Conservation (phyloP, 37 sponge, comb jelly and placozoan genomes). For the Axinella damicornis region DNA sequence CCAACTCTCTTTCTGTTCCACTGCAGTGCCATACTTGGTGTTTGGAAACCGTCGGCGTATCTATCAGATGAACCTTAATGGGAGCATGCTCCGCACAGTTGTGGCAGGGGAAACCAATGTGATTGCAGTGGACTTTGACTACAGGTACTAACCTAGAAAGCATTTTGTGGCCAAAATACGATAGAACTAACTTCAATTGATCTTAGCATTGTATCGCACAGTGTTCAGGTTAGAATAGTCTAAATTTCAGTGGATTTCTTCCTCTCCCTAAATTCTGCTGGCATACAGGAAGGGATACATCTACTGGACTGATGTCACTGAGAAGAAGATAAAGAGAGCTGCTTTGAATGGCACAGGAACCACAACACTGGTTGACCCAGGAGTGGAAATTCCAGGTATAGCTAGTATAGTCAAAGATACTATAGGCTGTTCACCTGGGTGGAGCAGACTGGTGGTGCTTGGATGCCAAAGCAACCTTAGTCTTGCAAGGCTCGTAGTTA, state of each 20-base stretch:
- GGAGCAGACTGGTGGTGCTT: too few relatives aligned
- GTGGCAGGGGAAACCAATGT: background rate
- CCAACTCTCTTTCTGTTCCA: too few relatives aligned
- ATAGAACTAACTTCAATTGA: too few relatives aligned
- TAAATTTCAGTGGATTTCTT: too few relatives aligned
- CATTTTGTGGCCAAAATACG: background rate
- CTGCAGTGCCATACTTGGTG: background rate
- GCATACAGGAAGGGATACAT: constrained; percentile 11
- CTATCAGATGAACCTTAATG: background rate
- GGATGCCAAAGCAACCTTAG: too few relatives aligned
- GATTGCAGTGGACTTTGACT: constrained; percentile 7
- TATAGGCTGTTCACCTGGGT: too few relatives aligned
- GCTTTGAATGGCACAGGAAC: constrained; percentile 18
- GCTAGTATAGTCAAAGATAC: background rate
- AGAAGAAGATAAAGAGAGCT: constrained; percentile 2
- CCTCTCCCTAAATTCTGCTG: background rate
- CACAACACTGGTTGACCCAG: background rate
- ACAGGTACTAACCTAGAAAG: background rate
- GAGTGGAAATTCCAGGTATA: constrained; percentile 13
- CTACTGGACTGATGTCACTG: constrained; percentile 53
- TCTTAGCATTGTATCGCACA: too few relatives aligned
- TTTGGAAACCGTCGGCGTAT: constrained; percentile 10
- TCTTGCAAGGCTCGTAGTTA: too few relatives aligned
- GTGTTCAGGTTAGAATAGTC: too few relatives aligned
- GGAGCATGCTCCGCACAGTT: background rate